These are phyloP conservation scores for Cynocephalus volans DNA, from an alignment of 2,113 vertebrate species.

Conservation along the genomic window DNA sequence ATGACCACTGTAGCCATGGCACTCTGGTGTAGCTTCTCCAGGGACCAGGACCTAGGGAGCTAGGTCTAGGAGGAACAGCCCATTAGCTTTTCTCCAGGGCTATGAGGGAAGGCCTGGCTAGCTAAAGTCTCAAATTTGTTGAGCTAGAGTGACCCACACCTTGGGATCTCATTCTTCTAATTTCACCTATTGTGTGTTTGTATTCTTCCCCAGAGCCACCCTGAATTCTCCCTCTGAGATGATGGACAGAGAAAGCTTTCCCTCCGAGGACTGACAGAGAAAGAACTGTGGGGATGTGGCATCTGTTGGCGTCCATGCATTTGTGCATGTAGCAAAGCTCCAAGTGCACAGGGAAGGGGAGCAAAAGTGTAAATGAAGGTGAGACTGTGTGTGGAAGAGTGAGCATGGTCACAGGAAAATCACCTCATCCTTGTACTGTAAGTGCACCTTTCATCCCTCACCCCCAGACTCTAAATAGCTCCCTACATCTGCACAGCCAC, in stretches of 20 bases:
- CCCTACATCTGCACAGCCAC: not conserved
- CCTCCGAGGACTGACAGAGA: not conserved
- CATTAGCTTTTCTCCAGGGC: not conserved
- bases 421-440: not conserved
- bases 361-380: no score
- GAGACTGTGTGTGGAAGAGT: not conserved
- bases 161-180: not conserved
- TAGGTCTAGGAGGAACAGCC: not conserved
- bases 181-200: not conserved
- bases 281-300: not conserved
- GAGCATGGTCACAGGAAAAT: not conserved
- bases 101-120: not conserved
- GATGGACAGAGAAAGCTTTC: not conserved
- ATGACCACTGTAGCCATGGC: constrained; percentile 39
- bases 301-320: not conserved
- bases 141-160: not conserved
- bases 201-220: not conserved
- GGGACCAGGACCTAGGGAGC: constrained; percentile 38
- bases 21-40: constrained; percentile 17
- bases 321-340: not conserved
- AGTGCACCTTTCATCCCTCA: not conserved
- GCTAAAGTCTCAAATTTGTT: not conserved
- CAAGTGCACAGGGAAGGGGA: not conserved
- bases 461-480: not conserved
- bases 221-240: not conserved